Evolutionary conservation across 2,113 vertebrate species (phyloP), one percentile per base, ranked within the genome.

Genomic region (Tetrao urogallus): DNA sequence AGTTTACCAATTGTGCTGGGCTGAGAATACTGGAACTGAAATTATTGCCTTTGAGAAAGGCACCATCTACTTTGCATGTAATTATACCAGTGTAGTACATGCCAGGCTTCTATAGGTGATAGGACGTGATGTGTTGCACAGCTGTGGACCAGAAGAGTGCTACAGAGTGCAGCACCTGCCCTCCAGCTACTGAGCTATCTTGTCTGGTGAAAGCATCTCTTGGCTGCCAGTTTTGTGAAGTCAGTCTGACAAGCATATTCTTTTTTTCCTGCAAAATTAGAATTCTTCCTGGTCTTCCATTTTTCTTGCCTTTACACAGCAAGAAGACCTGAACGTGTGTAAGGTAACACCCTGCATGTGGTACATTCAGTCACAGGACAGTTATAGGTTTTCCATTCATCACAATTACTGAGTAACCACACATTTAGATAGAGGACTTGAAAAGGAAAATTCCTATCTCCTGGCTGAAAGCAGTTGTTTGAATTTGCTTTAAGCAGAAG

Each of bases 391-490:
- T 88, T 92, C 54, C 2, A 7, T 86, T 69, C 69, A 56, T 89
- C 76, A 70, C 1, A 60, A 43, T 86, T 86, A 57, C 42, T 73
- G 61, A 63, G 32, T 73, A 78, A 40, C 89, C 80, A 56, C 8
- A 24, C 82, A n/a, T 82, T 90, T 60, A 93, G 83, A 76, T 90
- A 90, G 82, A 83, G 36, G 79, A 13, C 30, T 50, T 82, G 66
- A 54, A 95, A 90, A 50, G n/a, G 61, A n/a, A 82, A 89, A 88
- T 71, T 77, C 56, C 57, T 87, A 1, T 81, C 77, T 88, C 42
- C 15, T 50, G 34, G 10, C 25, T 81, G 50, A 48, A 82, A 76
- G 76, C 58, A 57, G 40, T 32, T 75, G 48, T 79, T 91, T 82
- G 48, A 57, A 43, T 32, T 88, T 63, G 42, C 88, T 88, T 92